Conservation (phyloP, 2,113 vertebrate genomes). For the Neogobius melanostomus region DNA sequence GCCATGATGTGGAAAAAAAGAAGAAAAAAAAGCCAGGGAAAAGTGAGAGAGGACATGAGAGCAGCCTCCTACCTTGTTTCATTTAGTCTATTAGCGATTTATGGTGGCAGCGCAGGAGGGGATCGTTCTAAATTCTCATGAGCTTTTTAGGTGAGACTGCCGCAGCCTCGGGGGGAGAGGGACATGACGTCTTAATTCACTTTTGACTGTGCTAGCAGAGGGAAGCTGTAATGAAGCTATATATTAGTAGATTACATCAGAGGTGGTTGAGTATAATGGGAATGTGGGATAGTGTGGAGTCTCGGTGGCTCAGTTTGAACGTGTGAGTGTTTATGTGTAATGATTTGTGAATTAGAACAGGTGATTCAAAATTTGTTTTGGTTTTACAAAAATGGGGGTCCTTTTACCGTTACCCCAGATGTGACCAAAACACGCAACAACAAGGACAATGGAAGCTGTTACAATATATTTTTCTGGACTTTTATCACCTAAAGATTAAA, state of each 20-base stretch:
- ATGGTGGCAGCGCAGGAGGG: slow-evolving; percentile 82
- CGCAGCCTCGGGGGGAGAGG: slow-evolving; percentile 61
- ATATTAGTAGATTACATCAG: neutral
- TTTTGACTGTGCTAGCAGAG: slow-evolving; percentile 60
- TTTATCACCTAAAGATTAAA: too few species aligned
- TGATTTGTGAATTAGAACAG: too few species aligned
- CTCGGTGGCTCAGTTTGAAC: too few species aligned
- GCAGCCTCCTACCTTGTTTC: slow-evolving; percentile 82
- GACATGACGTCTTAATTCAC: slow-evolving; percentile 61
- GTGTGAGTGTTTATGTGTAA: too few species aligned
- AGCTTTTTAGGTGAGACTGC: slow-evolving; percentile 68
- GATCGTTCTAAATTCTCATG: slow-evolving; percentile 78
- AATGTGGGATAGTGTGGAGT: neutral
- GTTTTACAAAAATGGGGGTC: too few species aligned
- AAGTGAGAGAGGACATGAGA: slow-evolving; percentile 80
- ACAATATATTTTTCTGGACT: too few species aligned
- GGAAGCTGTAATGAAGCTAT: slow-evolving; percentile 64
- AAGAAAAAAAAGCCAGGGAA: slow-evolving; percentile 62
- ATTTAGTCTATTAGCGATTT: slow-evolving; percentile 96
- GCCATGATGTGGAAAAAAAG: slow-evolving; percentile 71
- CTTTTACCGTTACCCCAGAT: too few species aligned
- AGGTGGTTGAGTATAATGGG: neutral
- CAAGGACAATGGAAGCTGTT: too few species aligned
- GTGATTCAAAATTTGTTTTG: too few species aligned
- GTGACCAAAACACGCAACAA: too few species aligned